A percentile compares a stretch with the other conserved stretches of the same genome.
Evolutionary conservation across 2,888 invertebrate species (phyloP).

Genomic region (Hipparchia semele): DNA sequence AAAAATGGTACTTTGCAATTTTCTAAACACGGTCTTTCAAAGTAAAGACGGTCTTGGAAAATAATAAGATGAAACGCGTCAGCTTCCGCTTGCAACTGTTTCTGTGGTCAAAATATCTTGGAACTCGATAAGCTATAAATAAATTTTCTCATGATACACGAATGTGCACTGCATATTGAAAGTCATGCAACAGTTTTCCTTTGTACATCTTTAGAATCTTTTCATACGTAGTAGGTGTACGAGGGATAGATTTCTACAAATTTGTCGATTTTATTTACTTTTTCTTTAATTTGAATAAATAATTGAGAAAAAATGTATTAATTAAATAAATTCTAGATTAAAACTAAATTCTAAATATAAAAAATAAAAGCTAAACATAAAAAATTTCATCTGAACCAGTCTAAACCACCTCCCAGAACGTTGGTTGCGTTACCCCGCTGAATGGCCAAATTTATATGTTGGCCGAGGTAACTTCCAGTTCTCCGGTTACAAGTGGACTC

Average conservation of each 20-base stretch:
- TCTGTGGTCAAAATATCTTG: background rate
- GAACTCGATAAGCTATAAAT: slow-evolving; percentile 15
- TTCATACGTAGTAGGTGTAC: background rate
- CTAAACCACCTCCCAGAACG: too few relatives aligned
- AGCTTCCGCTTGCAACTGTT: background rate
- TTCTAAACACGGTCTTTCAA: too few relatives aligned
- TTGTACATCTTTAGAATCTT: background rate
- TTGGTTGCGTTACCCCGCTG: too few relatives aligned
- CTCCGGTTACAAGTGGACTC: too few relatives aligned
- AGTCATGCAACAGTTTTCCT: slow-evolving; percentile 12
- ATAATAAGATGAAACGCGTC: background rate
- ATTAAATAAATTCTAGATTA: too few relatives aligned
- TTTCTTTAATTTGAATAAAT: background rate
- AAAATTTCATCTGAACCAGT: too few relatives aligned
- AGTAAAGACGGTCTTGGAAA: background rate
- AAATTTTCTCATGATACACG: slow-evolving; percentile 17
- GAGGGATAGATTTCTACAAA: background rate
- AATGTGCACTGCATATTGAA: slow-evolving; percentile 11
- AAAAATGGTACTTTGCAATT: too few relatives aligned
- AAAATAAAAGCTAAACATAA: too few relatives aligned
- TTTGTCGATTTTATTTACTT: background rate
- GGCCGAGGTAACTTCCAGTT: too few relatives aligned
- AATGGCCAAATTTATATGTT: too few relatives aligned
- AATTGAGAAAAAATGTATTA: too few relatives aligned
- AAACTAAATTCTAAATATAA: too few relatives aligned